Base-by-base conservation (phyloP, 2,113 vertebrate genomes). In the Coptodon bakossiorum region DNA sequence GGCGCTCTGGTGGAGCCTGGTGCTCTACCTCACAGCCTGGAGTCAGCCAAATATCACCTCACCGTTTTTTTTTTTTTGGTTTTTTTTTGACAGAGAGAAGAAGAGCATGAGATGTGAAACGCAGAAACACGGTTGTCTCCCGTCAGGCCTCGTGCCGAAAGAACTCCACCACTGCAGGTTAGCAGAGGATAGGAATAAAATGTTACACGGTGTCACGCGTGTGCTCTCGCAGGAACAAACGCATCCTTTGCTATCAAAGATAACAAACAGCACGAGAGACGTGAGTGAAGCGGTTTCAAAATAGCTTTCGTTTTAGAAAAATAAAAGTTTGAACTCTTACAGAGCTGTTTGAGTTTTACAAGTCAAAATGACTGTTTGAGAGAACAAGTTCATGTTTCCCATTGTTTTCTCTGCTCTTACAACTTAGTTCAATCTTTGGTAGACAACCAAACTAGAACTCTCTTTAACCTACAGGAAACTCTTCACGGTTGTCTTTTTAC, bases 31-130 rank as follows among this genome's bases (percentile, higher is more conserved):
- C 87, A 36, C 83, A 89, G 92, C 93, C 91, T 52, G 81, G 56
- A 91, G 94, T 88, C 79, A 91, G 84, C 78, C 81, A 88, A 93
- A 95, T 89, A 92, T 91, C 88, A 94, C 93, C 92, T 92, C 87
- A 11, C 40, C 1, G 9, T 27, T 61, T 66, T 83, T 50, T 22
- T 4, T 6, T n/a, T 19, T 19, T n/a, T 22, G 2, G 22, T 2
- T 22, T 3, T 10, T 0, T 16, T 87, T 71, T 86, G 86, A 90
- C 81, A 91, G 66, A 83, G 59, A 68, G 81, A 63, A 36, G 76
- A 87, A 63, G 83, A 84, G 83, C 83, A 48, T 81, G 63, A 85
- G 54, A 91, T 29, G 59, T 82, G 81, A 88, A 90, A 87, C 29
- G 53, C 80, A 87, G 80, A 86, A 89, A 83, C 81, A 90, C 12